Conservation (phyloP, 2,888 invertebrate species). For the Hartigia nigra region DNA sequence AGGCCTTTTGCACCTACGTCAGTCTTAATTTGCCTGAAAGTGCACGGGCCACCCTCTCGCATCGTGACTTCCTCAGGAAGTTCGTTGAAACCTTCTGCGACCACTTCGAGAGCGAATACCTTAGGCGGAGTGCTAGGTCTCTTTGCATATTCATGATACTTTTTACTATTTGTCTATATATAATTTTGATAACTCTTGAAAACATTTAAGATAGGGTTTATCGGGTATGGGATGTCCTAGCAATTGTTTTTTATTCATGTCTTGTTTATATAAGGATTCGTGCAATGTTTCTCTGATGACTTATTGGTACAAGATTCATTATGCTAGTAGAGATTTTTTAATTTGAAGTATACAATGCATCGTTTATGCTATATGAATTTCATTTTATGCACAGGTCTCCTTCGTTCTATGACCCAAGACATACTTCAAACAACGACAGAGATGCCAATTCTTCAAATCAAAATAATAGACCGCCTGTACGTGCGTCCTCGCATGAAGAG, state of each 20-base stretch:
- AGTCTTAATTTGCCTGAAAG: conserved; percentile 77
- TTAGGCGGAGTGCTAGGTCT: conserved; percentile 66
- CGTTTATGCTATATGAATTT: neutral
- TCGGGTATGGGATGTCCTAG: neutral
- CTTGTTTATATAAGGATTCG: neutral
- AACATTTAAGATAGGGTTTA: neutral
- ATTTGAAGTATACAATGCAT: neutral
- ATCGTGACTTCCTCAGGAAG: conserved; percentile 83
- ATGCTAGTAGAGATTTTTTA: neutral
- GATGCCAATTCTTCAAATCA: conserved; percentile 47
- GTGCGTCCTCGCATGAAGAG: conserved; percentile 65
- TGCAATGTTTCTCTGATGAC: neutral
- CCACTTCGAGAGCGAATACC: conserved; percentile 85
- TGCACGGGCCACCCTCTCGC: conserved; percentile 75
- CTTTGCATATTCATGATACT: conserved; percentile 14
- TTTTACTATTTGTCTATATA: neutral
- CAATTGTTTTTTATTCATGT: neutral
- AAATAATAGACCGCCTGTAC: conserved; percentile 52
- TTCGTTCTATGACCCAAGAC: conserved; percentile 52
- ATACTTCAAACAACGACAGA: conserved; percentile 40
- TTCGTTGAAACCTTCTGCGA: conserved; percentile 87
- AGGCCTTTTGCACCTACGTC: conserved; percentile 84
- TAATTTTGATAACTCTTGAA: neutral
- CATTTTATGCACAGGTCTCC: conserved; percentile 44
- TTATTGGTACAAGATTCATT: neutral